phyloP scores from a whole-genome alignment of 2,797 vertebrate species.

The Xenops minutus region DNA sequence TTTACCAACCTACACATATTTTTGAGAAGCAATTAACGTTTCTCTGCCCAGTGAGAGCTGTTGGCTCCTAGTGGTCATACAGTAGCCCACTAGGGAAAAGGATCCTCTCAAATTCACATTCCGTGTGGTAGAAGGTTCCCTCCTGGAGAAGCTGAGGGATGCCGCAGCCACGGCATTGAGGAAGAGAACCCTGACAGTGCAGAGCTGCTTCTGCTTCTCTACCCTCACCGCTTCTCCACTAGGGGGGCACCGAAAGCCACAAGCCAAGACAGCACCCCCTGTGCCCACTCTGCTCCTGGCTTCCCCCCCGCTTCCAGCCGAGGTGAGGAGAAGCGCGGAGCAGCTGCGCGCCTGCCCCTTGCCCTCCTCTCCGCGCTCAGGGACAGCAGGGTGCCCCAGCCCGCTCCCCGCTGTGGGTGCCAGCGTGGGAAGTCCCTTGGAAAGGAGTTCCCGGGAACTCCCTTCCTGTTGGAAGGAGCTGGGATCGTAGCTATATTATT shows the following conservation, averaged over 20 bases:
- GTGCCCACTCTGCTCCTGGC: neutral
- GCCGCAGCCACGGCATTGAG: accelerated
- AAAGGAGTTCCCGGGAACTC: slow-evolving; percentile 57
- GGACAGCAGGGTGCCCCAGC: neutral
- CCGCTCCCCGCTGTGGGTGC: accelerated
- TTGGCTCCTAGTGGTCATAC: neutral
- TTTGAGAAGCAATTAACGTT: neutral
- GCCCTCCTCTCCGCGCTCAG: neutral
- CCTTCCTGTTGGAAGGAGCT: slow-evolving; percentile 39
- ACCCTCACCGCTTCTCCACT: neutral
- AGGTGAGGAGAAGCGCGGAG: neutral
- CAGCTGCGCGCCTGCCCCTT: neutral
- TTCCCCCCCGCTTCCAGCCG: neutral
- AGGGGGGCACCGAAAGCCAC: neutral
- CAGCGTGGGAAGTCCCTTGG: neutral
- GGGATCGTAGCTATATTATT: neutral
- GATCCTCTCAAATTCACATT: neutral
- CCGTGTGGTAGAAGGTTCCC: neutral
- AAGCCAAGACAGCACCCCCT: neutral
- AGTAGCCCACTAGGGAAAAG: neutral
- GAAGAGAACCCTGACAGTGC: neutral
- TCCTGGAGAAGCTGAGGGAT: neutral
- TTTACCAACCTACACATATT: neutral
- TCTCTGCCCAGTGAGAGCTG: neutral
- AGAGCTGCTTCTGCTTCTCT: neutral